Evolutionary conservation across 2,888 invertebrate species (phyloP), one percentile per base, ranked within the genome.

Genomic region (Notodonta ziczac): DNA sequence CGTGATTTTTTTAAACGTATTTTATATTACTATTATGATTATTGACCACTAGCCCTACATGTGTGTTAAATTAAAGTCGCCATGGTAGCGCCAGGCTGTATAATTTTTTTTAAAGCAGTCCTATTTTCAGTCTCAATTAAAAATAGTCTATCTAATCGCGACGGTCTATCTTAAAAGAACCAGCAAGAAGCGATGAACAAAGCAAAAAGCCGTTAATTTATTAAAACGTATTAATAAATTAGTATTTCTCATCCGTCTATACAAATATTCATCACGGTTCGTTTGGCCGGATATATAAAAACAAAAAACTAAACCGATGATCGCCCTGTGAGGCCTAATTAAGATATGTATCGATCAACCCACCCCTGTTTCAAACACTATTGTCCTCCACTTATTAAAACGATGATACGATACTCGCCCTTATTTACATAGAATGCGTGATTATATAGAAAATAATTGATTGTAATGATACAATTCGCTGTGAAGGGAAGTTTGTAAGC

Each of bases 321-420:
- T 83, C 92, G 85, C 85, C 90, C 85, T 93, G 93, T 93, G 93
- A 76, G 93, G 93, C 85, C 92, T 92, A 93, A 93, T 93, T 93
- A 93, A 93, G 93, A 93, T 93, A 91, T 93, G 92, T 90, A 91
- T 91, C 86, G 87, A 88, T 84, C 85, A 80, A 78, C 91, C 90
- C 91, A 89, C 86, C 84, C 84, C 85, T 86, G 85, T 83, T 85
- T 81, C 83, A 84, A 82, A 75, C 83, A 84, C 86, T 86, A 90
- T 91, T 91, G 90, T 89, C 85, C 83, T 74, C 81, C 65, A 65
- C 24, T 24, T 64, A 69, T 68, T 69, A 73, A 69, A 75, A 68
- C 65, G 65, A 71, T 63, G 64, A 69, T 67, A 72, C 66, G 61
- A 77, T 65, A 67, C 57, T 72, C 63, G 60, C 46, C 66, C 69